A percentile compares a stretch with the other conserved stretches of the same genome.
Evolutionary conservation across 2,888 invertebrate genomes (phyloP).

Genomic region (Drosophila mimica): DNA sequence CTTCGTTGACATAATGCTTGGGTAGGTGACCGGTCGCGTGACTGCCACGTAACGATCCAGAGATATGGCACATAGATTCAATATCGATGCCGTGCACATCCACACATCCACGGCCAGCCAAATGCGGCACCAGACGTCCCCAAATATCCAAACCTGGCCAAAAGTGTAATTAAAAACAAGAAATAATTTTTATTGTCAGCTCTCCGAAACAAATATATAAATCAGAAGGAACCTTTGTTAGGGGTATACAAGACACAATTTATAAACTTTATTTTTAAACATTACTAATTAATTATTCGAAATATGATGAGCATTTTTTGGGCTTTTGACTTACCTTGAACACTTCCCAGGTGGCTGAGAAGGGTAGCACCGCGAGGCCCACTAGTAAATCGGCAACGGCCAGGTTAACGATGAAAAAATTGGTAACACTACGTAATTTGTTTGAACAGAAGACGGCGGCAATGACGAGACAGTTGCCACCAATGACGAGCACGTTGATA

Average conservation of each 20-base stretch:
- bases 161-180: background rate
- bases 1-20: slow-evolving; percentile 94
- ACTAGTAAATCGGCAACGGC: slow-evolving; percentile 98
- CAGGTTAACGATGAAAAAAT: slow-evolving; percentile 97
- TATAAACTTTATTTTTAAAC: background rate
- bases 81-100: slow-evolving; percentile 99
- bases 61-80: slow-evolving; percentile 98
- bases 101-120: slow-evolving; percentile 99
- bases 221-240: background rate
- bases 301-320: background rate
- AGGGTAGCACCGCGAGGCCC: slow-evolving; percentile 97
- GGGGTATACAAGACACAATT: background rate
- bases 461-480: slow-evolving; percentile 96
- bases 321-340: slow-evolving; percentile 88
- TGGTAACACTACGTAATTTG: slow-evolving; percentile 97
- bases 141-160: slow-evolving; percentile 96
- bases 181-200: background rate
- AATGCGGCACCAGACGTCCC: slow-evolving; percentile 97
- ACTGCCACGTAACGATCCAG: slow-evolving; percentile 98
- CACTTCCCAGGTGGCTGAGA: slow-evolving; percentile 97
- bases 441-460: slow-evolving; percentile 95
- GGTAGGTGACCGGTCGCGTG: slow-evolving; percentile 97
- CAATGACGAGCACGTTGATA: slow-evolving; percentile 94
- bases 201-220: background rate
- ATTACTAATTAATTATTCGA: background rate